Base-by-base conservation (phyloP, 1,140 invertebrate genomes). In the Centruroides vittatus region DNA sequence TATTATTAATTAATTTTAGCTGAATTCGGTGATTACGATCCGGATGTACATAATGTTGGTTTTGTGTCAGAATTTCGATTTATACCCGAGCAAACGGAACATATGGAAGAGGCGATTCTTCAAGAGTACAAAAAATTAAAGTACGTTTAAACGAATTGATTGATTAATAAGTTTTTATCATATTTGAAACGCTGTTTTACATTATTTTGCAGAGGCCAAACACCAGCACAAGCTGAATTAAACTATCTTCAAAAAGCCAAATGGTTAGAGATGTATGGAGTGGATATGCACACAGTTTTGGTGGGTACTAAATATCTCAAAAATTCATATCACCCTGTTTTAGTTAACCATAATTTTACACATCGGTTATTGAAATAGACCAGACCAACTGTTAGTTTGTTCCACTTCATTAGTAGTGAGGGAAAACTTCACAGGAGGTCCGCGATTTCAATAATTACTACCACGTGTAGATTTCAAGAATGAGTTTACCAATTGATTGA, bases 61-160 rank as follows among this genome's bases (percentile, higher is more conserved):
- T 96, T 96, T 72, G 86, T 98, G 41, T 97, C 93, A 3, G 94
- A 99, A 80, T 99, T 99, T 78, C 83, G 92, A 57, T 89, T 99
- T 73, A 78, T 97, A 60, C 83, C 91, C 23, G 90, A 93, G 75
- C 93, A 98, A 75, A 90, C 89, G 46, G 83, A 89, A 48, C 89
- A 93, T 70, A 77, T 98, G 66, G 94, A 98, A 75, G 78, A 82
- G 34, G 81, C 84, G 65, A 92, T 97, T 65, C 83, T 87, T 41
- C 89, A 96, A 71, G 80, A 93, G 63, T 95, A 93, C 73, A 86
- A 92, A 73, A 84, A 82, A 51, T 78, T 93, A 54, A 62, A 41
- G 54, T 41, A 8, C 5, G 41, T 41, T 41, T 41, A 41, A 41
- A 5, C 41, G 41, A 41, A 8, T 41, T 41, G 41, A 23, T 23